These are phyloP conservation scores for Melanchra persicariae DNA, from an alignment of 2,888 invertebrate species.

Conservation along the genomic window DNA sequence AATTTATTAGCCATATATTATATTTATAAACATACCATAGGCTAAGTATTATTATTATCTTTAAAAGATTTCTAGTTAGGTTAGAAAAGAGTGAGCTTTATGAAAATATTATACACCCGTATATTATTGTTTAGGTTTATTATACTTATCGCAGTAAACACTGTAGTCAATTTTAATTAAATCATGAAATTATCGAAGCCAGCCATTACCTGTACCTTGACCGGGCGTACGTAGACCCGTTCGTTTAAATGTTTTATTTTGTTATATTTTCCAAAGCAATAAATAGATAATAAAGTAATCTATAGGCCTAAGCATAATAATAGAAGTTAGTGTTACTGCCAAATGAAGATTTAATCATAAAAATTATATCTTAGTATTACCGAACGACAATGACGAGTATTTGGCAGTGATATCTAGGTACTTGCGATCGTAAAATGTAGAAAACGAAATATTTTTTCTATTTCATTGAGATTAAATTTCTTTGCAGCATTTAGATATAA, in stretches of 20 bases:
- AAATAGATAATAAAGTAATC: constrained; percentile 80
- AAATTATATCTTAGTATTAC: constrained; percentile 76
- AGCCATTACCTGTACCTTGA: constrained; percentile 87
- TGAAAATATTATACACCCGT: constrained; percentile 83
- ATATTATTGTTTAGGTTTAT: constrained; percentile 81
- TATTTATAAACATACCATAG: constrained; percentile 91
- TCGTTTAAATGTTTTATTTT: constrained; percentile 82
- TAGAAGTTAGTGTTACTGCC: constrained; percentile 85
- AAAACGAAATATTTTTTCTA: constrained; percentile 67
- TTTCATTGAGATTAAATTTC: constrained; percentile 81
- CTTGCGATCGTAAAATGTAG: constrained; percentile 73
- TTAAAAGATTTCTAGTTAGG: constrained; percentile 89
- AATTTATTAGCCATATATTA: constrained; percentile 89
- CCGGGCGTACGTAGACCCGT: constrained; percentile 70
- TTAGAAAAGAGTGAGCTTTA: constrained; percentile 90
- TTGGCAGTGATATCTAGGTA: constrained; percentile 83
- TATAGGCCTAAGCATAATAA: constrained; percentile 85
- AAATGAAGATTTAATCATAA: constrained; percentile 75
- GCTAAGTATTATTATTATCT: constrained; percentile 89
- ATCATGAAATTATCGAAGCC: constrained; percentile 82
- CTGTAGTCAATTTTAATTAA: constrained; percentile 81
- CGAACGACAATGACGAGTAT: constrained; percentile 74
- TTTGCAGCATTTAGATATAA: constrained; percentile 85
- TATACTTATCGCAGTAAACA: constrained; percentile 76
- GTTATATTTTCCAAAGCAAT: constrained; percentile 89